Evolutionary conservation across 1,140 invertebrate genomes (phyloP).

Genomic region (Trigoniulus corallinus): DNA sequence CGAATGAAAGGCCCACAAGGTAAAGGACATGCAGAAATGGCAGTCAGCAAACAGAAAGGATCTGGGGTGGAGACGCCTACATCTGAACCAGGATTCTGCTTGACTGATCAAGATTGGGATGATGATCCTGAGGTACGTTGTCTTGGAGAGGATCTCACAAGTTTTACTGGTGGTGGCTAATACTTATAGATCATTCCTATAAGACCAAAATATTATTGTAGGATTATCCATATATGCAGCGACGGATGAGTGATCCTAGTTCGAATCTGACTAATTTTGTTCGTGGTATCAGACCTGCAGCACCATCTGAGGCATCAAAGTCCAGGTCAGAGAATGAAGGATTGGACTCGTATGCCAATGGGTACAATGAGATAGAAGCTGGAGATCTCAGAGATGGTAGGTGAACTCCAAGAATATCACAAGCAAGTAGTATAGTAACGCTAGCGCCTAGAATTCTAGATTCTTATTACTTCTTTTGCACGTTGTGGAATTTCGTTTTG

Average conservation of each 20-base stretch:
- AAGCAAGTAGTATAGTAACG: no score
- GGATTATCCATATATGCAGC: constrained; percentile 34
- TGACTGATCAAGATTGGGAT: constrained; percentile 21
- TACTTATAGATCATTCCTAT: constrained; percentile 8
- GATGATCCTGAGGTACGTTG: constrained; percentile 19
- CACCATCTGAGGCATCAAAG: constrained; percentile 31
- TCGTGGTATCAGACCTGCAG: constrained; percentile 31
- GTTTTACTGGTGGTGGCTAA: constrained; percentile 23
- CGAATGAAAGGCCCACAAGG: constrained; percentile 91
- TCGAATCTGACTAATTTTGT: constrained; percentile 80
- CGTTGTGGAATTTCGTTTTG: constrained; percentile 13
- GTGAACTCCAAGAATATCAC: constrained; percentile 14
- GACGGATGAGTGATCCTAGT: constrained; percentile 82
- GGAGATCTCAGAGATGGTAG: constrained; percentile 83
- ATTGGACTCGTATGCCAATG: constrained; percentile 60
- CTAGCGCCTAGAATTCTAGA: no score
- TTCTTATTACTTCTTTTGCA: constrained; percentile 16
- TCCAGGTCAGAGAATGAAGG: constrained; percentile 83
- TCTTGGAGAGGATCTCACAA: no score
- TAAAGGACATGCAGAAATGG: constrained; percentile 96
- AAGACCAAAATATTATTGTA: no score
- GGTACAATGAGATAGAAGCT: constrained; percentile 78
- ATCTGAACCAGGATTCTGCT: constrained; percentile 53
- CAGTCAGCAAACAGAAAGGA: constrained; percentile 76
- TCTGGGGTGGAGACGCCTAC: constrained; percentile 85